Evolutionary conservation across 2,113 vertebrate species (phyloP).

Genomic region (Nibea albiflora): DNA sequence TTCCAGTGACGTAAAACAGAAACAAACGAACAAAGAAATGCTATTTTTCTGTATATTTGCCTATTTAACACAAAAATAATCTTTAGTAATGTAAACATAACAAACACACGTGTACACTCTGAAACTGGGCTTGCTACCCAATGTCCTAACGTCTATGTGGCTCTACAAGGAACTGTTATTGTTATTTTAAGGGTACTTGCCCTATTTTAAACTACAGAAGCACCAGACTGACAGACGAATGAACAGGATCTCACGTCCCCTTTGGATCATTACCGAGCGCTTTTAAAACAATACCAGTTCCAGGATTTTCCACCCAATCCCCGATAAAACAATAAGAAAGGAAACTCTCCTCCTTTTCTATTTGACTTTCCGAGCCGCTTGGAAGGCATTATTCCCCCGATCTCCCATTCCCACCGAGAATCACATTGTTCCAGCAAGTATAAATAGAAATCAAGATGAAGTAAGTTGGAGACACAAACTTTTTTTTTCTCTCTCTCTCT

Average conservation of each 20-base stretch:
- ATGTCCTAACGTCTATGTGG: background rate
- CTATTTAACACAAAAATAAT: no score
- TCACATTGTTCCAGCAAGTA: slow-evolving; percentile 70
- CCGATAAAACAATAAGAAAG: slow-evolving; percentile 68
- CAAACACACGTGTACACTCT: no score
- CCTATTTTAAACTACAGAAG: background rate
- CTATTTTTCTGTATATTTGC: no score
- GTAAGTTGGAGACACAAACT: slow-evolving; percentile 67
- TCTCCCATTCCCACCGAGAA: slow-evolving; percentile 56
- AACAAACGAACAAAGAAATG: no score
- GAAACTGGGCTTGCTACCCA: no score
- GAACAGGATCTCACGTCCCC: slow-evolving; percentile 36
- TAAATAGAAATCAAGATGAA: slow-evolving; percentile 77
- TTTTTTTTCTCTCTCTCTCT: slow-evolving; percentile 49
- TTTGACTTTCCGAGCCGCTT: slow-evolving; percentile 61
- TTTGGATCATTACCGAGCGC: slow-evolving; percentile 14
- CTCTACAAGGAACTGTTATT: background rate
- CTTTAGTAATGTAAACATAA: no score
- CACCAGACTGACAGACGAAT: slow-evolving; percentile 13
- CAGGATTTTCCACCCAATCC: slow-evolving; percentile 49
- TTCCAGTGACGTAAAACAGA: no score
- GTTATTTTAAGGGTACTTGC: background rate
- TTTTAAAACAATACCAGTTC: slow-evolving; percentile 47
- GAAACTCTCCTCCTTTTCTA: slow-evolving; percentile 59
- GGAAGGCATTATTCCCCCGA: slow-evolving; percentile 63